A percentile compares a stretch with the other conserved stretches of the same genome.
Conservation (phyloP, 2,888 invertebrate genomes). For the Crematogaster levior region DNA sequence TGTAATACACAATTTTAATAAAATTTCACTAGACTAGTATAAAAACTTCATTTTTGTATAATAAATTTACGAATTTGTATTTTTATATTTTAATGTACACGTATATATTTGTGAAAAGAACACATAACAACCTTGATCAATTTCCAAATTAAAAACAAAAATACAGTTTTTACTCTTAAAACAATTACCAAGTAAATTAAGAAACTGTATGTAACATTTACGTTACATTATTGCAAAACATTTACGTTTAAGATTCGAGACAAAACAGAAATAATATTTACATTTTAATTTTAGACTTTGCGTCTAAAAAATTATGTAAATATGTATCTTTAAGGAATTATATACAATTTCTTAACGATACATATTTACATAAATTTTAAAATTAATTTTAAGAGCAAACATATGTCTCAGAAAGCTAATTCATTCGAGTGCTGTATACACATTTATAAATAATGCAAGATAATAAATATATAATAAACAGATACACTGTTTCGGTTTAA, state of each 20-base stretch:
- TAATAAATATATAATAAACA: slow-evolving; percentile 40
- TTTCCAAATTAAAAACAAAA: neutral
- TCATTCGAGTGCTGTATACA: slow-evolving; percentile 12
- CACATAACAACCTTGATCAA: neutral
- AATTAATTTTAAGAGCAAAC: slow-evolving; percentile 15
- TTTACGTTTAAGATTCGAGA: slow-evolving; percentile 18
- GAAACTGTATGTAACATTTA: neutral
- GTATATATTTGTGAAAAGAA: slow-evolving; percentile 30
- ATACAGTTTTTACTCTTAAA: neutral
- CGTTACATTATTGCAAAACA: too few species aligned
- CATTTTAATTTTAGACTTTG: neutral
- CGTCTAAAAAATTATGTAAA: too few species aligned
- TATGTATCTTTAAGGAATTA: too few species aligned
- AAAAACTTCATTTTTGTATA: neutral
- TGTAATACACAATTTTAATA: neutral
- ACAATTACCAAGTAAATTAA: neutral
- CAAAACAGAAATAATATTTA: slow-evolving; percentile 24
- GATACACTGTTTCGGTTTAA: slow-evolving; percentile 17
- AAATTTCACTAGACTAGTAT: neutral
- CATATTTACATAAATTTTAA: slow-evolving; percentile 17
- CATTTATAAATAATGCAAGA: slow-evolving; percentile 24
- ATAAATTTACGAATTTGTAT: neutral
- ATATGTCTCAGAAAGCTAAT: slow-evolving; percentile 23
- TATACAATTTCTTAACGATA: neutral
- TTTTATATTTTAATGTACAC: neutral